A percentile compares a stretch with the other conserved stretches of the same genome.
Conservation (phyloP, 2,888 invertebrate genomes). For the Mellilla xanthometata region DNA sequence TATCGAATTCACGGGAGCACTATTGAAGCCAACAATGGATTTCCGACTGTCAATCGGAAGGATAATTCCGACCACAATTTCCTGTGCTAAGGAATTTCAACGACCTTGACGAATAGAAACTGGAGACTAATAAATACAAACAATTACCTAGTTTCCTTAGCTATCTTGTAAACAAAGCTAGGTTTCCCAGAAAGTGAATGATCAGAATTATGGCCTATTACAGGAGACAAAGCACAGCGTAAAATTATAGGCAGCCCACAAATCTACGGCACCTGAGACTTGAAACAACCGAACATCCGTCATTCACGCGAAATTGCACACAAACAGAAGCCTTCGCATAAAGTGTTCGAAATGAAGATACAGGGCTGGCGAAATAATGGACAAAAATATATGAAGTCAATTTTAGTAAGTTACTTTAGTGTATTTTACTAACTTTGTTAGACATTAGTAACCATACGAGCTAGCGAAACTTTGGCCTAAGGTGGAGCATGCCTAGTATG, state of each 20-base stretch:
- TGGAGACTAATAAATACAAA: conserved; percentile 4
- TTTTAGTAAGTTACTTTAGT: too few relatives aligned
- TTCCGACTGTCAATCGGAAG: conserved; percentile 7
- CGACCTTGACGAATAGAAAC: too few relatives aligned
- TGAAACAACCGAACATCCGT: conserved; percentile 46
- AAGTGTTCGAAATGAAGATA: conserved; percentile 39
- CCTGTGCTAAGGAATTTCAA: too few relatives aligned
- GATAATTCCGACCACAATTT: background rate
- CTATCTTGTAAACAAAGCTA: conserved; percentile 18
- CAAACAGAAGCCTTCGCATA: conserved; percentile 55
- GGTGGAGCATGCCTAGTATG: too few relatives aligned
- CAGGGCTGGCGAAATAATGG: conserved; percentile 10
- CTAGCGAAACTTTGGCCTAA: too few relatives aligned
- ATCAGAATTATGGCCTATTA: conserved; percentile 40
- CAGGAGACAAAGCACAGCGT: conserved; percentile 32
- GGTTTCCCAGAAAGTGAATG: conserved; percentile 39
- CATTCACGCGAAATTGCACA: conserved; percentile 54
- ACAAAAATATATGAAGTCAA: too few relatives aligned
- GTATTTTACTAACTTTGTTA: too few relatives aligned
- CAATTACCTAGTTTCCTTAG: conserved; percentile 5
- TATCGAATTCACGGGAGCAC: conserved; percentile 9
- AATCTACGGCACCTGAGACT: conserved; percentile 35
- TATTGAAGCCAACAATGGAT: conserved; percentile 8
- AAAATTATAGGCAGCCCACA: conserved; percentile 35
- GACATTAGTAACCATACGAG: too few relatives aligned